phyloP scores from a whole-genome alignment of 2,797 vertebrate species.

The Sparus aurata region DNA sequence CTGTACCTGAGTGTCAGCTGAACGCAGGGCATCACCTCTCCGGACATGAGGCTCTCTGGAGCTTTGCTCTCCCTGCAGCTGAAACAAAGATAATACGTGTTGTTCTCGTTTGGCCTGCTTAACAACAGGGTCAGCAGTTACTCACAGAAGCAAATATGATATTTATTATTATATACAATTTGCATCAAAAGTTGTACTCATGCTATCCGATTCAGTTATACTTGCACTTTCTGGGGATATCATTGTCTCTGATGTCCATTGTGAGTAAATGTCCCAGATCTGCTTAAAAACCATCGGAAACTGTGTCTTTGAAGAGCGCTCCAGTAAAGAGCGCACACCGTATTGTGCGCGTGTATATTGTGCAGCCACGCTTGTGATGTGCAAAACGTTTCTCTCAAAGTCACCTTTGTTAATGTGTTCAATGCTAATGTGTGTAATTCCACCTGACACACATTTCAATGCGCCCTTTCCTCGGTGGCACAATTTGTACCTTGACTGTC shows the following conservation, averaged over 20 bases:
- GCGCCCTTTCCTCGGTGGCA: slow-evolving; percentile 41
- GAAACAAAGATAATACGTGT: neutral
- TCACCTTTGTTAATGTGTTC: slow-evolving; percentile 18
- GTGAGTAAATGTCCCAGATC: too few relatives aligned
- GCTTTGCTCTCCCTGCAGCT: neutral
- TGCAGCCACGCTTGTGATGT: neutral
- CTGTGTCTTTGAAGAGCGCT: neutral
- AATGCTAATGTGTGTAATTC: slow-evolving; percentile 42
- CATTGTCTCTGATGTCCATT: too few relatives aligned
- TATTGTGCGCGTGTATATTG: neutral
- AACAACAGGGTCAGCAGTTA: neutral
- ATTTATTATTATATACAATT: neutral
- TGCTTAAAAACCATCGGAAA: too few relatives aligned
- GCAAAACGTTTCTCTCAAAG: slow-evolving; percentile 32
- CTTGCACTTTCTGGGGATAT: too few relatives aligned
- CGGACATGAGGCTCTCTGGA: neutral
- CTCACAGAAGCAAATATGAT: neutral
- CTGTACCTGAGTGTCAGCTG: neutral
- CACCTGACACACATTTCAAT: slow-evolving; percentile 35
- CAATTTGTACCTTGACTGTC: slow-evolving; percentile 46
- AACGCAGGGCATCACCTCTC: too few relatives aligned
- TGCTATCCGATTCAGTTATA: neutral
- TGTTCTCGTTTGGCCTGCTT: neutral
- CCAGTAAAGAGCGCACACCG: neutral
- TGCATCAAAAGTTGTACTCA: neutral